phyloP scores from a whole-genome alignment of 35 echinoderm and acorn worm genomes.

The Strongylocentrotus purpuratus region DNA sequence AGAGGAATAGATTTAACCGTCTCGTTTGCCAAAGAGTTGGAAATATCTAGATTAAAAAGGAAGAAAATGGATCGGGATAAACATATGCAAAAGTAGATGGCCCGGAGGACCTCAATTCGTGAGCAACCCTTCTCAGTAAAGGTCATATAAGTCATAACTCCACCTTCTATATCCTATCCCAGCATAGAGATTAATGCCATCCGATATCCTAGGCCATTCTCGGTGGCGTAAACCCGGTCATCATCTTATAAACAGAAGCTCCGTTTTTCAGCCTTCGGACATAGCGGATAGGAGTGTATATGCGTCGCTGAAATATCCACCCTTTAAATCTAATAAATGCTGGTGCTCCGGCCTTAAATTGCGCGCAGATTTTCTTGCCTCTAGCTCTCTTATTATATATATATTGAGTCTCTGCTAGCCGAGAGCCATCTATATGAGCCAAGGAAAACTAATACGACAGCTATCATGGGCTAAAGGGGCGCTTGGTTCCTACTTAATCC shows the following conservation, averaged over 20 bases:
- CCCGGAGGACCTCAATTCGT: not conserved
- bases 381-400: not conserved
- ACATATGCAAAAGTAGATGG: not conserved
- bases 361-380: slow-evolving; percentile 7
- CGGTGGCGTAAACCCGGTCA: not conserved
- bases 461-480: not conserved
- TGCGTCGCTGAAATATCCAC: not conserved
- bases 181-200: not conserved
- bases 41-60: not conserved
- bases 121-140: not conserved
- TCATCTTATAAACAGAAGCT: not conserved
- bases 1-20: not conserved
- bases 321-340: slow-evolving; percentile 43
- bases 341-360: not conserved
- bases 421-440: not conserved
- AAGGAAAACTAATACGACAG: not conserved
- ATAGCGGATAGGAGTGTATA: not conserved
- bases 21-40: not conserved
- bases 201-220: not conserved
- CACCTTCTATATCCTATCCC: not conserved
- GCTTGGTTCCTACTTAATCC: not conserved
- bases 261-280: slow-evolving; percentile 28
- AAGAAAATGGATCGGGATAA: not conserved
- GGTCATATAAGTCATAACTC: not conserved
- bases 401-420: not conserved